phyloP scores from a whole-genome alignment of 2,888 invertebrate species.

The Agonopterix subpropinquella region DNA sequence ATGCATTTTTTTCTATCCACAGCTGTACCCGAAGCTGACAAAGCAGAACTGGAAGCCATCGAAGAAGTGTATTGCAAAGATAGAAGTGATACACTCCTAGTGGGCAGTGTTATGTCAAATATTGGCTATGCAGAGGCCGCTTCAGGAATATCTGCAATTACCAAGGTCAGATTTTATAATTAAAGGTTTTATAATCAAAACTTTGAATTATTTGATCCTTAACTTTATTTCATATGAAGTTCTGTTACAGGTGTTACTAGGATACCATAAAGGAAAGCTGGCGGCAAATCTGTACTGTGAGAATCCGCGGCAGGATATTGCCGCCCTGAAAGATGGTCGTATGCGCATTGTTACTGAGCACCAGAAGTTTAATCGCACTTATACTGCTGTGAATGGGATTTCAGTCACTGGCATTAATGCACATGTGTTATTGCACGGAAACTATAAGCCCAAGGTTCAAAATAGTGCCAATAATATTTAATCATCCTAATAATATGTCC shows the following conservation, averaged over 20 bases:
- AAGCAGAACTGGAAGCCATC: constrained; percentile 79
- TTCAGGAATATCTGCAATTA: constrained; percentile 71
- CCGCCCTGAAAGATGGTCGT: constrained; percentile 67
- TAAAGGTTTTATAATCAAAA: too few species aligned
- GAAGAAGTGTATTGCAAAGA: constrained; percentile 72
- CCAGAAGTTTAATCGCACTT: constrained; percentile 71
- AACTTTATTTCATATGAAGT: not conserved
- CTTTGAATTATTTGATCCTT: too few species aligned
- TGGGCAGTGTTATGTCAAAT: constrained; percentile 72
- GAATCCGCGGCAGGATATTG: constrained; percentile 68
- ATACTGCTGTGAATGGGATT: constrained; percentile 46
- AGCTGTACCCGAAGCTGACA: constrained; percentile 76
- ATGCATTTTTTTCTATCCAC: not conserved
- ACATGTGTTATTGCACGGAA: constrained; percentile 47
- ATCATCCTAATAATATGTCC: too few species aligned
- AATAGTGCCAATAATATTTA: too few species aligned
- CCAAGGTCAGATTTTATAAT: constrained; percentile 55
- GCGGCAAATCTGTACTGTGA: constrained; percentile 84
- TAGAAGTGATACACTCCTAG: constrained; percentile 73
- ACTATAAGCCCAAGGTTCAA: constrained; percentile 44
- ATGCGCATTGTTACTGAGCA: constrained; percentile 75
- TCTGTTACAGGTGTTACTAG: constrained; percentile 57
- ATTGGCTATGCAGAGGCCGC: constrained; percentile 61
- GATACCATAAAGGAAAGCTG: constrained; percentile 79
- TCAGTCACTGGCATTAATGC: constrained; percentile 47